phyloP scores from a whole-genome alignment of 2,888 invertebrate genomes.

The Erpobdella octoculata region DNA sequence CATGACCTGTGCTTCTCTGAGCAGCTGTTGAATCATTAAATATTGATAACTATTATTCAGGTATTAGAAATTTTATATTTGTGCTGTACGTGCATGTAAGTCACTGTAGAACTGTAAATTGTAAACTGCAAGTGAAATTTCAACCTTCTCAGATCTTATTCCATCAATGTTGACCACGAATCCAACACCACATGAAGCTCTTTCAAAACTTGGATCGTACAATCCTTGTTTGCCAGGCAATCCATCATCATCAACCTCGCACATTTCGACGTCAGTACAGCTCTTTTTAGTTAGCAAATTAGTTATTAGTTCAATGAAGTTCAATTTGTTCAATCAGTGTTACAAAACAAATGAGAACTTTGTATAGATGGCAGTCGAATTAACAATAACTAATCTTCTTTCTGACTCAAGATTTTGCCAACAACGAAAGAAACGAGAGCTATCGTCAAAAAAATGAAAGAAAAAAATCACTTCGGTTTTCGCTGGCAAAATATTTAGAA shows the following conservation, averaged over 20 bases:
- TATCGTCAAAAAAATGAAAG: too few relatives aligned
- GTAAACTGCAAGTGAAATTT: constrained; percentile 6
- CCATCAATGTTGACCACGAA: constrained; percentile 98
- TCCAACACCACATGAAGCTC: constrained; percentile 96
- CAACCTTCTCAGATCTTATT: constrained; percentile 72
- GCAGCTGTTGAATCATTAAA: constrained; percentile 61
- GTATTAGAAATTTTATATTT: background rate
- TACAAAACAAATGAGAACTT: too few relatives aligned
- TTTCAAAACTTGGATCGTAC: constrained; percentile 89
- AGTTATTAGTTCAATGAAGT: too few relatives aligned
- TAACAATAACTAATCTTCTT: too few relatives aligned
- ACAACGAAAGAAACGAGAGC: too few relatives aligned
- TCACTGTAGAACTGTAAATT: background rate
- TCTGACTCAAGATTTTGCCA: too few relatives aligned
- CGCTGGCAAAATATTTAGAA: too few relatives aligned
- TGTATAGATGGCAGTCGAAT: too few relatives aligned
- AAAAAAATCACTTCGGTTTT: too few relatives aligned
- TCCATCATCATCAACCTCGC: constrained; percentile 19
- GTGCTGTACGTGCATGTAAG: background rate
- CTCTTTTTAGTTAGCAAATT: too few relatives aligned
- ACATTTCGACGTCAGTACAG: background rate
- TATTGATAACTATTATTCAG: background rate
- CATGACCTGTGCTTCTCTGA: constrained; percentile 81
- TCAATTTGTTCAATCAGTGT: too few relatives aligned
- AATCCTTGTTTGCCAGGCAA: constrained; percentile 58